Percentiles rank a stretch among this genome's conserved stretches.
phyloP scores from a whole-genome alignment of 2,113 vertebrate species.

The Saiga tatarica region DNA sequence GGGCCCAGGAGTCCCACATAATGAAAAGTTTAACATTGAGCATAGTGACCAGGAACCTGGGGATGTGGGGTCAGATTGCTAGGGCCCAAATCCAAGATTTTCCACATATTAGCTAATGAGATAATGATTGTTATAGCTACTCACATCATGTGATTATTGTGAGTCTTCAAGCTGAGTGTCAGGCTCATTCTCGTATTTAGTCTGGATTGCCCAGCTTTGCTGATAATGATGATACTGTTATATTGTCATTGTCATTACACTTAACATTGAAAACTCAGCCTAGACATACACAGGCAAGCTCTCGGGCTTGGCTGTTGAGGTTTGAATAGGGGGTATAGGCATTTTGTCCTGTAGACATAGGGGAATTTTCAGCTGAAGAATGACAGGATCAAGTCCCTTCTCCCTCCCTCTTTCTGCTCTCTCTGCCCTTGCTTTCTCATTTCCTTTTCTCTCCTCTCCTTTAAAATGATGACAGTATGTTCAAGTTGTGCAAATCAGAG shows the following conservation, averaged over 20 bases:
- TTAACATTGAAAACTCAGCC: slow-evolving; percentile 21
- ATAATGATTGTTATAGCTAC: not conserved
- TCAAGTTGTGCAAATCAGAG: slow-evolving; percentile 68
- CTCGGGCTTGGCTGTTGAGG: not conserved
- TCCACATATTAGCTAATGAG: not conserved
- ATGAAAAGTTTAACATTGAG: not conserved
- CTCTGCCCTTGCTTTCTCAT: slow-evolving; percentile 43
- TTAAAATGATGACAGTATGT: slow-evolving; percentile 52
- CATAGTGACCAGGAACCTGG: not conserved
- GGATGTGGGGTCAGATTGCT: not conserved
- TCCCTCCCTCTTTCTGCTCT: not conserved
- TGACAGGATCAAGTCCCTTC: not conserved
- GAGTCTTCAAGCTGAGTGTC: not conserved
- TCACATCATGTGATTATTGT: not conserved
- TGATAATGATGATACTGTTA: slow-evolving; percentile 16
- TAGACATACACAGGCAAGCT: not conserved
- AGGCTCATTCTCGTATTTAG: not conserved
- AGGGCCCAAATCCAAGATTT: not conserved
- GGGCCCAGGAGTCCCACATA: not conserved
- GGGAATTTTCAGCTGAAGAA: not conserved
- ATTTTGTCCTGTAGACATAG: not conserved
- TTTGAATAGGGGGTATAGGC: not conserved
- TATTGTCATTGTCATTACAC: not conserved
- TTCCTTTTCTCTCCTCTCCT: slow-evolving; percentile 15
- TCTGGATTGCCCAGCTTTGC: not conserved